Base-by-base conservation (phyloP, 2,113 vertebrate genomes). In the Cephalopterus ornatus region DNA sequence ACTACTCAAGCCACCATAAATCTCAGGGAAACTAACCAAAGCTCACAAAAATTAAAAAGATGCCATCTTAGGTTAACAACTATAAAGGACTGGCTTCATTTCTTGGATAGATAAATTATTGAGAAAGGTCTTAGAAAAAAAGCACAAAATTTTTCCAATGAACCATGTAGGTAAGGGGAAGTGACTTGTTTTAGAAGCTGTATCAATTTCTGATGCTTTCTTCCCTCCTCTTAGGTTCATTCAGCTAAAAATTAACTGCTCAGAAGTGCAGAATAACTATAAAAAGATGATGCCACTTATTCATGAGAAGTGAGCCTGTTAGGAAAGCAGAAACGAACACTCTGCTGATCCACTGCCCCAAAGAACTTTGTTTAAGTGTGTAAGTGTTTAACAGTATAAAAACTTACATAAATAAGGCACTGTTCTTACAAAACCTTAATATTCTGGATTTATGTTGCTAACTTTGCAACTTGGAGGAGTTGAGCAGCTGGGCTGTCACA, bases 401-500 rank as follows among this genome's bases (percentile, higher is more conserved):
- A 91, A 11, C 26, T 65, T 87, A 75, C 2, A 20, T 78, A 89
- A 94, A 66, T 56, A 63, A 61, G 44, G 41, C 55, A 41, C 35
- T 59, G 13, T 42, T 94, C 88, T 88, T 47, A 74, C 14, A 83
- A 83, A 96, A 28, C 5, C 41, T 66, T 67, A 35, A 62, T 65
- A 91, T 82, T 85, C 66, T 62, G 49, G 28, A 70, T 63, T 79
- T 50, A 20, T 0, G 1, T 28, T 62, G 44, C 52, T 92, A 71
- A 63, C 19, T 79, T 67, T 23, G 28, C 56, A 73, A 46, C 47
- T 55, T 39, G 41, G 85, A 78, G 27, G 72, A 88, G 47, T 8
- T 39, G 44, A 94, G 67, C 92, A 96, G 92, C 81, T 95, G 87
- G 41, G 46, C 37, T 80, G 46, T 88, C 85, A 82, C 74, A 94